Conservation (phyloP, 2,113 vertebrate genomes). For the Halichoerus grypus region DNA sequence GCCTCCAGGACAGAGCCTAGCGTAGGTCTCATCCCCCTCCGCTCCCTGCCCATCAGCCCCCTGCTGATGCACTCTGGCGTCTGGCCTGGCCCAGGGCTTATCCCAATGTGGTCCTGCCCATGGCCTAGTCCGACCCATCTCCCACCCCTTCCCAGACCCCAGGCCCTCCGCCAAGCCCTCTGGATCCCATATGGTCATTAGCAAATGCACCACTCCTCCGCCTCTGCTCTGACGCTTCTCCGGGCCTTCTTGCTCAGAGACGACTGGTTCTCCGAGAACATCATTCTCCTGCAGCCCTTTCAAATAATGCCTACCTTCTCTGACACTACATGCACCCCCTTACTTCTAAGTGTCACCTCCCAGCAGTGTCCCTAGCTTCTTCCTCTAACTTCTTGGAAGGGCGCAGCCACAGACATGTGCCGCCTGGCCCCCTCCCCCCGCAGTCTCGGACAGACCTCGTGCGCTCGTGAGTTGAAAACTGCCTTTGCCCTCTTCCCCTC, state of each 20-base stretch:
- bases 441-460: neutral
- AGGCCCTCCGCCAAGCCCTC: neutral
- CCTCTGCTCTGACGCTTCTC: neutral
- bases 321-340: no score
- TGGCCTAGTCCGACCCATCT: neutral
- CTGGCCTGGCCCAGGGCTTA: neutral
- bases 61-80: neutral
- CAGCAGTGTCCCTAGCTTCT: neutral
- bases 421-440: neutral
- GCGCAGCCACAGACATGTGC: rapidly evolving
- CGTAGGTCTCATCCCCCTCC: neutral
- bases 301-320: neutral
- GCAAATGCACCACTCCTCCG: neutral
- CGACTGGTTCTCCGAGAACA: neutral
- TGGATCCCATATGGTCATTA: neutral
- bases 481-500: neutral
- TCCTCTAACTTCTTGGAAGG: neutral
- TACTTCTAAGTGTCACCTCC: neutral
- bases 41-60: neutral
- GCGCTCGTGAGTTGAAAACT: neutral
- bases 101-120: neutral
- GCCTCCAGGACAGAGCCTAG: neutral
- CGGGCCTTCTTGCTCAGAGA: neutral
- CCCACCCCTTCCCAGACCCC: neutral
- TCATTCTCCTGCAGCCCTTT: neutral